Conservation (phyloP, 2,797 vertebrate genomes). For the Petrocephalus schoutedeni region DNA sequence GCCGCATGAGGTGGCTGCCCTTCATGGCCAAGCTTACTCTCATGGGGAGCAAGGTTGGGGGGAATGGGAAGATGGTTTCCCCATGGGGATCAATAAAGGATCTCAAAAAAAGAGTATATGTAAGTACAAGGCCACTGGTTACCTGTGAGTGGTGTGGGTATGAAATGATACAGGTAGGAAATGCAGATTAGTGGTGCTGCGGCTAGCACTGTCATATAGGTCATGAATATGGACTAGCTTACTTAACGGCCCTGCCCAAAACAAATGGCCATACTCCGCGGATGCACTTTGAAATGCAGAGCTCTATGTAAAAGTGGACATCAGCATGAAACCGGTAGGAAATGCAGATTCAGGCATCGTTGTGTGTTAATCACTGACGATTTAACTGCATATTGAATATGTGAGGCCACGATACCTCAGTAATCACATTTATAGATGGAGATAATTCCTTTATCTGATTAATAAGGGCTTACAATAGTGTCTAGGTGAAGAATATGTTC, state of each 20-base stretch:
- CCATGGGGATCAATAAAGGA: no score
- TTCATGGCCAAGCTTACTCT: no score
- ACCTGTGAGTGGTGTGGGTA: not conserved
- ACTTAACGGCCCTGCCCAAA: conserved; percentile 18
- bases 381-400: not conserved
- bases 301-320: conserved; percentile 1
- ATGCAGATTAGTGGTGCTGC: not conserved
- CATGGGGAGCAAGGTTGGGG: no score
- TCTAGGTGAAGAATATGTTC: not conserved
- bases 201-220: not conserved
- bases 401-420: not conserved
- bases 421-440: not conserved
- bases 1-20: no score
- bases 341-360: not conserved
- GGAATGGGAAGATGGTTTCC: no score
- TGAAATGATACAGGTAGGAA: no score
- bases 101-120: no score
- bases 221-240: conserved; percentile 22
- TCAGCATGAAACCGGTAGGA: not conserved
- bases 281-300: conserved; percentile 20
- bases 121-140: not conserved
- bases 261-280: conserved; percentile 3
- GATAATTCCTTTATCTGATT: not conserved
- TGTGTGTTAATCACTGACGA: not conserved
- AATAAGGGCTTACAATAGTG: not conserved